Evolutionary conservation across 2,888 invertebrate species (phyloP).

Genomic region (Priocnemis perturbator): DNA sequence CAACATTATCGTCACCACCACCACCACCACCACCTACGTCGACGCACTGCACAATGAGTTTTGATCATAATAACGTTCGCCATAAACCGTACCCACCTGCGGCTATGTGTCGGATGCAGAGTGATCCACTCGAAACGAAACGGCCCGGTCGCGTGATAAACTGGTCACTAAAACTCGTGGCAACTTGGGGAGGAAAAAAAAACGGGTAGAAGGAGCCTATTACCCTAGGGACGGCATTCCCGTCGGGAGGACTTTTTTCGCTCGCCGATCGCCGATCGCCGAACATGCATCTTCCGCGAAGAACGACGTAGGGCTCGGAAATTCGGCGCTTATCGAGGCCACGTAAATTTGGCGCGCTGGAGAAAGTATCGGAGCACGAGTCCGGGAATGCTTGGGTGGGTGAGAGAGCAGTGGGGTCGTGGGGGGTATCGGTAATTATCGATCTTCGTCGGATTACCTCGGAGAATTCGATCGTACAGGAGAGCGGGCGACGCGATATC

Average conservation of each 20-base stretch:
- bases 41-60: constrained; percentile 46
- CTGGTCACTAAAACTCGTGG: constrained; percentile 45
- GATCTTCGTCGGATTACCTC: no score
- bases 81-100: constrained; percentile 52
- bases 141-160: constrained; percentile 48
- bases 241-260: background rate
- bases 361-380: no score
- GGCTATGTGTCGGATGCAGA: constrained; percentile 54
- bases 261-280: background rate
- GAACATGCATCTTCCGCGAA: no score
- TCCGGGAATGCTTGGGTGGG: no score
- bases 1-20: background rate
- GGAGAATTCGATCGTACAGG: no score
- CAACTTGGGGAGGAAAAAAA: constrained; percentile 32
- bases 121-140: constrained; percentile 57
- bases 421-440: no score
- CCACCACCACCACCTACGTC: constrained; percentile 19
- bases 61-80: constrained; percentile 55
- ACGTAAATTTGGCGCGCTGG: no score
- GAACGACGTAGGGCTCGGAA: no score
- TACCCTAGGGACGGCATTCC: constrained; percentile 42
- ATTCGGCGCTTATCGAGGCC: no score
- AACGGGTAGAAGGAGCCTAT: constrained; percentile 44
- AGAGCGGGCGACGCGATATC: no score
- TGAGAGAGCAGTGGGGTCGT: no score